Percentiles rank a stretch among this genome's conserved stretches.
Conservation (phyloP, 2,113 vertebrate species). For the Ondatra zibethicus region DNA sequence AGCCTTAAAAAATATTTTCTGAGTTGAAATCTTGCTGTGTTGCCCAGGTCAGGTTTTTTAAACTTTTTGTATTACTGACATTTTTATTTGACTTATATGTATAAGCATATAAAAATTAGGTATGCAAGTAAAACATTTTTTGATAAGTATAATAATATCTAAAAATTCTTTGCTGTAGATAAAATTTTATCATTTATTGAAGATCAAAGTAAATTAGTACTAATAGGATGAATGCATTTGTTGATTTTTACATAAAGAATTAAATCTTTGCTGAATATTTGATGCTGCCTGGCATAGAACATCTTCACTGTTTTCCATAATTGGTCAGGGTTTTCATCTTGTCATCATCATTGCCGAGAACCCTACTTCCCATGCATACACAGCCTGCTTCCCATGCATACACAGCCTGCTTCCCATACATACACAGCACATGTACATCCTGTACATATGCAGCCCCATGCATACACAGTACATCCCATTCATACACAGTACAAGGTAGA, state of each 20-base stretch:
- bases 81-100: neutral
- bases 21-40: neutral
- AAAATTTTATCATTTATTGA: neutral
- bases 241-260: neutral
- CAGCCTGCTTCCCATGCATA: neutral
- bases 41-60: neutral
- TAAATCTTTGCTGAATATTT: neutral
- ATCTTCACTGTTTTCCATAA: neutral
- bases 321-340: neutral
- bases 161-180: neutral
- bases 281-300: neutral
- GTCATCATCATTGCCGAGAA: neutral
- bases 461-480: too few species aligned
- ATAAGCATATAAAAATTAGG: neutral
- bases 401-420: too few species aligned
- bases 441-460: too few species aligned
- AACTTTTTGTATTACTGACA: neutral
- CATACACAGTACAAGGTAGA: neutral
- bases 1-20: neutral
- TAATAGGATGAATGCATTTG: neutral
- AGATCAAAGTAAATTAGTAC: neutral
- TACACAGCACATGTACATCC: too few species aligned
- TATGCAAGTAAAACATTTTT: neutral
- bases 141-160: neutral
- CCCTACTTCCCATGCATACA: neutral